A percentile compares a stretch with the other conserved stretches of the same genome.
Conservation (phyloP, 2,888 invertebrate species). For the Acleris laterana region DNA sequence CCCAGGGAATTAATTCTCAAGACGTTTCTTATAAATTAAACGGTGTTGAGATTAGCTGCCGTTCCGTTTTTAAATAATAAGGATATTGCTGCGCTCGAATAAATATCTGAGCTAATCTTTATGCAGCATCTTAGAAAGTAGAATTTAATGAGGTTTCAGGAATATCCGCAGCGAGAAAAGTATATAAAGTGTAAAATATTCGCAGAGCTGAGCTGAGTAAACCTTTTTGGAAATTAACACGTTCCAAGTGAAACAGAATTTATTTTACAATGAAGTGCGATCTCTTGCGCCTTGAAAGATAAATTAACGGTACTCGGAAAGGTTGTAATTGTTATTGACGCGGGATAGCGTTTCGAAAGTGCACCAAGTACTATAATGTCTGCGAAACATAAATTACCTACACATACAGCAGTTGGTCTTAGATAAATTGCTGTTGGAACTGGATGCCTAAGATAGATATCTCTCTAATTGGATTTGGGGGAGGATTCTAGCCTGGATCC, state of each 20-base stretch:
- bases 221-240: conserved; percentile 33
- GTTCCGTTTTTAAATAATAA: conserved; percentile 49
- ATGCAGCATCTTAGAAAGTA: conserved; percentile 32
- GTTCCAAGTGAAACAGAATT: conserved; percentile 12
- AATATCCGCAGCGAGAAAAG: conserved; percentile 20
- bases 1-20: conserved; percentile 50
- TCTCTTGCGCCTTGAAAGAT: conserved; percentile 14
- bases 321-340: conserved; percentile 19
- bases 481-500: conserved; percentile 40
- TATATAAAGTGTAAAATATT: conserved; percentile 18
- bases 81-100: conserved; percentile 37
- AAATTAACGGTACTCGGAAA: conserved; percentile 17
- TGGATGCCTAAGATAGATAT: conserved; percentile 39
- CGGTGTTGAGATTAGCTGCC: conserved; percentile 50
- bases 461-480: conserved; percentile 60
- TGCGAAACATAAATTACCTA: conserved; percentile 30
- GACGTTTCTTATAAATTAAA: conserved; percentile 51
- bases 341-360: conserved; percentile 26
- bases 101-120: conserved; percentile 34
- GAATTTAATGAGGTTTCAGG: conserved; percentile 34
- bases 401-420: conserved; percentile 32
- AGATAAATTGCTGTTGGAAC: conserved; percentile 39
- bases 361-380: conserved; percentile 12
- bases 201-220: conserved; percentile 20
- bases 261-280: conserved; percentile 25